Evolutionary conservation across 2,113 vertebrate genomes (phyloP).

Genomic region (Ginglymostoma cirratum): DNA sequence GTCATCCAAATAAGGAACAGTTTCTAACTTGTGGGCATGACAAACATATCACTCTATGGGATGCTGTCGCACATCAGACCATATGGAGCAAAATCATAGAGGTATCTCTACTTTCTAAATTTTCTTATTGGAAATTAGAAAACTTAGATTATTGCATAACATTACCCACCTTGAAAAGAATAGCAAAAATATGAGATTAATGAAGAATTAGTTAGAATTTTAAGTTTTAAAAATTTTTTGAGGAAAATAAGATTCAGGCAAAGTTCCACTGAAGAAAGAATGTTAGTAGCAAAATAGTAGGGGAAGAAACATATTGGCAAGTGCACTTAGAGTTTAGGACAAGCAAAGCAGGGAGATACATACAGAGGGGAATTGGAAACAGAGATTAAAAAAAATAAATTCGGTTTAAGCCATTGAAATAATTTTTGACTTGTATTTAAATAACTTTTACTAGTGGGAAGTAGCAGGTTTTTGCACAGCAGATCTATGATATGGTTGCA

Average conservation of each 20-base stretch:
- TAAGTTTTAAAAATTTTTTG: background rate
- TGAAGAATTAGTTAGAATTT: background rate
- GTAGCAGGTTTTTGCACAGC: too few species aligned
- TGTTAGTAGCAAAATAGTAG: background rate
- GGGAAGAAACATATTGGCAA: background rate
- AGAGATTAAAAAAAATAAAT: background rate
- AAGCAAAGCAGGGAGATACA: background rate
- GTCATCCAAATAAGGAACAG: constrained; percentile 77
- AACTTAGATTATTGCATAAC: background rate
- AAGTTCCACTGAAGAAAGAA: background rate
- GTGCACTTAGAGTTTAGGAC: background rate
- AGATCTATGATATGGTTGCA: too few species aligned
- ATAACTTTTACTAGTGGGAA: background rate
- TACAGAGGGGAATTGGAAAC: background rate
- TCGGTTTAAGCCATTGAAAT: background rate
- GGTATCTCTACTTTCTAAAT: constrained; percentile 51
- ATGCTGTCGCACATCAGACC: constrained; percentile 75
- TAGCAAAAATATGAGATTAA: background rate
- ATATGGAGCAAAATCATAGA: constrained; percentile 86
- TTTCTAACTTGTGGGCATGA: constrained; percentile 93
- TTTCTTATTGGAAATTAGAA: background rate
- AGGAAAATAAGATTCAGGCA: background rate
- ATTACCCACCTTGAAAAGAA: background rate
- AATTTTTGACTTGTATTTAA: background rate
- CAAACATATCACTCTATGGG: constrained; percentile 86